These are phyloP conservation scores for Noctua janthe DNA, from an alignment of 2,888 invertebrate genomes.

Conservation along the genomic window DNA sequence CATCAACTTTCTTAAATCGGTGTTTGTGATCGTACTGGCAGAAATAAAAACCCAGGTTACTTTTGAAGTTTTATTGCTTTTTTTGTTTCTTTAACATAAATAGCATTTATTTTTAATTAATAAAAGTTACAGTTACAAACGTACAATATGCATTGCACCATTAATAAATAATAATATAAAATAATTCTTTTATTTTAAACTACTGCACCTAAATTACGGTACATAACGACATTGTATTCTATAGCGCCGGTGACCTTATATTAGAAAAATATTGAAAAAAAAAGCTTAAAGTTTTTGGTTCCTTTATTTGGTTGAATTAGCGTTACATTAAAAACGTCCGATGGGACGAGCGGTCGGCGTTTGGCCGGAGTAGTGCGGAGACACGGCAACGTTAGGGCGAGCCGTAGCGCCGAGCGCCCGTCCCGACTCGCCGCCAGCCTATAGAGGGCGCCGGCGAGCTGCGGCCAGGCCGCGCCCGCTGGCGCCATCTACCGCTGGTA, in stretches of 20 bases:
- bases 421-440: constrained; percentile 76
- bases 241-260: constrained; percentile 84
- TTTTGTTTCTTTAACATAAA: constrained; percentile 90
- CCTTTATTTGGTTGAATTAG: constrained; percentile 87
- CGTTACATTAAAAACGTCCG: constrained; percentile 79
- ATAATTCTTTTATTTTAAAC: constrained; percentile 86
- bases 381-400: constrained; percentile 87
- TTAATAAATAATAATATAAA: constrained; percentile 90
- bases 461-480: constrained; percentile 53
- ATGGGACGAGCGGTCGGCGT: constrained; percentile 86
- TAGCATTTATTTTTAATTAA: constrained; percentile 90
- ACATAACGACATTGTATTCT: constrained; percentile 78
- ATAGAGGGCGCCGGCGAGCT: constrained; percentile 73
- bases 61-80: constrained; percentile 90
- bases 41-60: constrained; percentile 81
- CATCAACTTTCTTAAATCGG: neutral
- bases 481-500: constrained; percentile 77
- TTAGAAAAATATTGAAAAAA: constrained; percentile 88
- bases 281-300: constrained; percentile 87
- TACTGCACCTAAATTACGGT: constrained; percentile 84
- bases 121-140: constrained; percentile 90
- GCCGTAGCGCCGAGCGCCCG: constrained; percentile 85
- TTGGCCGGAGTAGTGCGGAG: constrained; percentile 82
- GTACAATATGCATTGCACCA: constrained; percentile 88
- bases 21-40: constrained; percentile 7